Percentiles rank a stretch among this genome's conserved stretches.
Evolutionary conservation across 2,797 vertebrate genomes (phyloP).

Genomic region (Sebastes baramenuke): DNA sequence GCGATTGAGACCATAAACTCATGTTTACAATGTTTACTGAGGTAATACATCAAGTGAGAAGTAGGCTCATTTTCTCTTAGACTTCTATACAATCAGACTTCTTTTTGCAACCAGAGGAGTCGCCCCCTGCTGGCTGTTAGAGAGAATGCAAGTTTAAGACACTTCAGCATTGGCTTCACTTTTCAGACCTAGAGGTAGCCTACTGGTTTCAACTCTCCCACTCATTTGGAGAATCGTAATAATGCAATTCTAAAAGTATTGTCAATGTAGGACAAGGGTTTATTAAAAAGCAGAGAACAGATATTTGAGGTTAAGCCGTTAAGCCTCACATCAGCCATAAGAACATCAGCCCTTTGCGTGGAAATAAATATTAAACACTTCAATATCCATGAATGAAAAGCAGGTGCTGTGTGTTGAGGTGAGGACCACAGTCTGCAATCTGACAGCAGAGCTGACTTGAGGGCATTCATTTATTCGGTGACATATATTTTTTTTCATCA

Average conservation of each 20-base stretch:
- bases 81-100: too few relatives aligned
- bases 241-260: background rate
- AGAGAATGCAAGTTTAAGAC: background rate
- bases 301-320: background rate
- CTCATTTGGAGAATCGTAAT: background rate
- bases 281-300: slow-evolving; percentile 2
- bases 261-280: background rate
- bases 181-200: too few relatives aligned
- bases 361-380: background rate
- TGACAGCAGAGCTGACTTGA: slow-evolving; percentile 9
- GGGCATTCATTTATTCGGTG: slow-evolving; percentile 7
- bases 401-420: background rate
- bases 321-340: background rate
- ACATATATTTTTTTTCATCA: background rate
- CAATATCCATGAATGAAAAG: background rate
- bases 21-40: background rate
- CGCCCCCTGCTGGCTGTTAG: rapidly evolving
- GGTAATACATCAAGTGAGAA: background rate
- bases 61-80: background rate
- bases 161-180: too few relatives aligned
- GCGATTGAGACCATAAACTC: background rate
- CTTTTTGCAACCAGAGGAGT: background rate
- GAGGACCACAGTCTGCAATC: background rate
- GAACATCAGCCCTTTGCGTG: background rate
- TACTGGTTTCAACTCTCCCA: background rate